Evolutionary conservation across 2,797 vertebrate species (phyloP), one percentile per base, ranked within the genome.

Genomic region (Pantherophis vulpinus): DNA sequence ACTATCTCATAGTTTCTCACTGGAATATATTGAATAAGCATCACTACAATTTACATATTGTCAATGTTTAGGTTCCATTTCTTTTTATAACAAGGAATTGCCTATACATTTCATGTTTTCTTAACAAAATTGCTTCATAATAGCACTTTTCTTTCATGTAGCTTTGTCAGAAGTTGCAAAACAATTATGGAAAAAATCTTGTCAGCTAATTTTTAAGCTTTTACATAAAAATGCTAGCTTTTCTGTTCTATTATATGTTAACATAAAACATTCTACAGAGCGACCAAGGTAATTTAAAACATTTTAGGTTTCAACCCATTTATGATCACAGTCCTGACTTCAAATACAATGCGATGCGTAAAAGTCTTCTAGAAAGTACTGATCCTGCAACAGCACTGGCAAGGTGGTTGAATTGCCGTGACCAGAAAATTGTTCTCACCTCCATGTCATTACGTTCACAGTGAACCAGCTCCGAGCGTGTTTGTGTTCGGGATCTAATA

Each of bases 381-480:
- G 98, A 99, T 98, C 98, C 98, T 98, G 98, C 98, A 98, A 97
- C 95, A 95, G 98, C 98, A 98, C 98, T 98, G 98, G 98, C 98
- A 98, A 98, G 98, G 98, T 98, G 98, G 98, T 98, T 97, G 98
- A 98, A 98, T 98, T 98, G 98, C 98, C 96, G 99, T 98, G 99
- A 99, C 98, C 99, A 99, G 99, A 99, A 99, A 99, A 99, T 99
- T 99, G 98, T 98, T 98, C 98, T 98, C 98, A 98, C 99, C 98
- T 98, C 97, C 97, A 92, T 97, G 98, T 98, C 98, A 98, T 99
- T 98, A 98, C 96, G 98, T 98, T 99, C 98, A 97, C 98, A 98
- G 98, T 97, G 98, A 99, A 99, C 98, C 98, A 98, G 98, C 98
- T 98, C 96, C 98, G 98, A 99, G 99, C 98, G 98, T 99, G 99